These are phyloP conservation scores for Lissonota sp. DNA, from an alignment of 2,888 invertebrate genomes.

Conservation along the genomic window DNA sequence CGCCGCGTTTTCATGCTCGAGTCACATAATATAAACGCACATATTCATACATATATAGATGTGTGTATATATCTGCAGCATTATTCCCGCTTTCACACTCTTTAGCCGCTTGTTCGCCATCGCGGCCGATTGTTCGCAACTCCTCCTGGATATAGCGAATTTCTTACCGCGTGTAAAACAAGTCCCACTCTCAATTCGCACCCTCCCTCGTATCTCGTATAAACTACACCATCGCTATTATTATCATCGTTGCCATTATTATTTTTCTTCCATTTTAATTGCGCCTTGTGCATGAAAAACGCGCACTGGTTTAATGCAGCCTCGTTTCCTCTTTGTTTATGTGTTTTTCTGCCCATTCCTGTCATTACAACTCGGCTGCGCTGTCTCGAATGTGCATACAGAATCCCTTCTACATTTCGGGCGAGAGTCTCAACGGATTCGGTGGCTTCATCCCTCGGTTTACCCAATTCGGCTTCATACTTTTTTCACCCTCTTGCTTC, in stretches of 20 bases:
- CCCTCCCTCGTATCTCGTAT: not conserved
- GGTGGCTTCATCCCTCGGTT: conserved; percentile 33
- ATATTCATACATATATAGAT: not conserved
- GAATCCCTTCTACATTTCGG: not conserved
- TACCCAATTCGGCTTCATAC: conserved; percentile 26
- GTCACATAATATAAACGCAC: not conserved
- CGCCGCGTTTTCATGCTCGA: not conserved
- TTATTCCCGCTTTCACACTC: conserved; percentile 20
- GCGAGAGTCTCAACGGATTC: conserved; percentile 27
- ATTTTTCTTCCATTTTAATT: conserved; percentile 43
- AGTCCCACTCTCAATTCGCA: conserved; percentile 26
- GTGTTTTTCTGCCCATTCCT: conserved; percentile 12
- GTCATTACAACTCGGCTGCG: too few species aligned
- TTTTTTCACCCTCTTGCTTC: not conserved
- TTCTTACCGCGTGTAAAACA: conserved; percentile 34
- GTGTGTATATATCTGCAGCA: too few species aligned
- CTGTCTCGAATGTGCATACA: too few species aligned
- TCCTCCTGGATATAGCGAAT: conserved; percentile 1
- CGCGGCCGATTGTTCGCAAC: conserved; percentile 53
- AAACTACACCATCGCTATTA: not conserved
- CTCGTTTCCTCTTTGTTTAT: conserved; percentile 10
- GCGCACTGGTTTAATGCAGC: conserved; percentile 22
- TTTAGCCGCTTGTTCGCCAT: conserved; percentile 1
- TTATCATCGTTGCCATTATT: conserved; percentile 41
- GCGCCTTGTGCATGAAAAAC: conserved; percentile 26